phyloP scores from a whole-genome alignment of 2,888 invertebrate species.

The Oscheius myriophilus region DNA sequence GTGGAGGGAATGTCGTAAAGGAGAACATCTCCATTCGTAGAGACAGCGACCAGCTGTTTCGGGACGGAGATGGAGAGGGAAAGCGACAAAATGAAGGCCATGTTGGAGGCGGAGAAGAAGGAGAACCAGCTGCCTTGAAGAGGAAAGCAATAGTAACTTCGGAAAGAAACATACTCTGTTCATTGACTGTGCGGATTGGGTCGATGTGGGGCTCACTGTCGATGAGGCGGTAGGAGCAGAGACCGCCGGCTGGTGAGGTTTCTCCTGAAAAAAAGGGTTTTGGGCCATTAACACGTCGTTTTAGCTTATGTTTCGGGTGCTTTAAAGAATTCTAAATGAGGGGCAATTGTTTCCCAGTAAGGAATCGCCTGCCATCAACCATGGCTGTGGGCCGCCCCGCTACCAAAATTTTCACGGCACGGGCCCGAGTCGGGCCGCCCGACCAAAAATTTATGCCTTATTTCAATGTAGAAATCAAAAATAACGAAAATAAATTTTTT shows the following conservation, averaged over 20 bases:
- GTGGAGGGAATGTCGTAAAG: slow-evolving; percentile 46
- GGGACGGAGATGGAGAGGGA: slow-evolving; percentile 35
- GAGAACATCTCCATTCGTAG: slow-evolving; percentile 48
- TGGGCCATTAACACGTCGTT: neutral
- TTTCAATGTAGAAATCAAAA: no score
- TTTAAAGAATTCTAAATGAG: no score
- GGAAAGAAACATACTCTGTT: neutral
- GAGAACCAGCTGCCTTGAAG: slow-evolving; percentile 37
- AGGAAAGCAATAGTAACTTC: neutral
- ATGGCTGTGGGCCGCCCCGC: no score
- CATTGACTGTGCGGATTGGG: slow-evolving; percentile 35
- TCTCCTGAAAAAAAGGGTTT: slow-evolving; percentile 6
- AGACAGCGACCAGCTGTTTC: slow-evolving; percentile 31
- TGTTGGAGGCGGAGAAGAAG: slow-evolving; percentile 33
- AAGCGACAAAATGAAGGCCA: slow-evolving; percentile 37
- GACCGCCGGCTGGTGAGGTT: slow-evolving; percentile 35
- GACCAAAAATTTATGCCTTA: no score
- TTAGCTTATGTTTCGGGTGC: no score
- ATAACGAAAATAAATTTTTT: no score
- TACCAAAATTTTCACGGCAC: no score
- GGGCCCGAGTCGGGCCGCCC: no score
- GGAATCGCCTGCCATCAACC: no score
- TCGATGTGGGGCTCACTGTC: slow-evolving; percentile 44
- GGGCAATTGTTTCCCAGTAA: no score
- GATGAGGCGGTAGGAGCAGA: slow-evolving; percentile 45